phyloP scores from a whole-genome alignment of 2,113 vertebrate genomes.

The Sclerurus mexicanus region DNA sequence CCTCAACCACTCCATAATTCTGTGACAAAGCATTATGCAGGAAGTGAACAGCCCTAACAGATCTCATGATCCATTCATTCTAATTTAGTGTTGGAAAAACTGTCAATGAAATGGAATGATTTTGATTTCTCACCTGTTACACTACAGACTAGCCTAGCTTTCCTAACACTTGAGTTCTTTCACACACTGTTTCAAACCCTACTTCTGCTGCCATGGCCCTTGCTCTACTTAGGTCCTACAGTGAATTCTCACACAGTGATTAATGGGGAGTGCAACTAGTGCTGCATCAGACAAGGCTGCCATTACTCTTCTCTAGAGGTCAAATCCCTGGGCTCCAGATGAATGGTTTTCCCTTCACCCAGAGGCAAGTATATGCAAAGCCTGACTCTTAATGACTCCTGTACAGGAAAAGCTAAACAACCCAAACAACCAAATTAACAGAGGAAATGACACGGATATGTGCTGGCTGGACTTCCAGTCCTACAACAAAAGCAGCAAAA shows the following conservation, averaged over 20 bases:
- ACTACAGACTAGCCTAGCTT: not conserved
- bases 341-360: not conserved
- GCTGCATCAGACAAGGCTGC: no score
- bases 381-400: not conserved
- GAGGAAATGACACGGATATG: not conserved
- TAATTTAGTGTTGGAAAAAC: not conserved
- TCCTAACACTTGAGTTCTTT: not conserved
- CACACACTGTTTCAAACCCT: not conserved
- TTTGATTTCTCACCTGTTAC: not conserved
- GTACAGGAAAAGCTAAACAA: conserved; percentile 6
- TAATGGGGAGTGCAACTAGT: not conserved
- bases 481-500: not conserved
- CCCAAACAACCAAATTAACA: not conserved
- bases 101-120: not conserved
- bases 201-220: not conserved
- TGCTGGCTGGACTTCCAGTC: not conserved
- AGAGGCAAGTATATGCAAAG: not conserved
- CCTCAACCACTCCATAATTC: not conserved
- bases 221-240: not conserved
- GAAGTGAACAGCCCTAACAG: not conserved
- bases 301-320: not conserved
- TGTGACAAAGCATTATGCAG: not conserved
- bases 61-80: not conserved
- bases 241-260: not conserved
- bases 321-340: not conserved